Base-by-base conservation (phyloP, 2,888 invertebrate genomes). In the Drosophila incognita region DNA sequence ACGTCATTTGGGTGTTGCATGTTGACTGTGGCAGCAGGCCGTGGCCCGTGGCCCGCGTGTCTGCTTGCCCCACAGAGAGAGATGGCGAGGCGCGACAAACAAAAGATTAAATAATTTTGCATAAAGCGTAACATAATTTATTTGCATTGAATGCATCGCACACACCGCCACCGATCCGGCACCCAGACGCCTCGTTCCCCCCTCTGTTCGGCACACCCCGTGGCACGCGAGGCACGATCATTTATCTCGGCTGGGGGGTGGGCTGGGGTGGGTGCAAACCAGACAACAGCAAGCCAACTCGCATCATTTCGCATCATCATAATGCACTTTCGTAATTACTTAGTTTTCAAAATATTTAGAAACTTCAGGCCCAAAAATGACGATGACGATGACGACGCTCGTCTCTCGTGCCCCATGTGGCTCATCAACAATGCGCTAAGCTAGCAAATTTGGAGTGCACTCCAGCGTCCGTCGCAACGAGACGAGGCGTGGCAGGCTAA, bases 311-410 rank as follows among this genome's bases (percentile, higher is more conserved):
- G 89, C 86, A 90, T 87, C 89, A 89, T 90, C 84, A 89, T 84
- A 90, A 90, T 87, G 83, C 89, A 81, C 84, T 88, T 82, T 82
- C 77, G 90, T 84, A 91, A 92, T 92, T 92, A 91, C 90, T 91
- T 92, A 86, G 91, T 92, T 85, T 92, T 91, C 90, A 88, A 92
- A 87, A 90, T 92, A 92, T 92, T 92, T 91, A 87, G 89, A 91
- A 90, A 85, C 89, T 81, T 75, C 64, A 56, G 52, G 51, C 80
- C 78, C 58, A 76, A 78, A 84, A 84, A 53, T 67, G 46, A 48
- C 31, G 79, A 36, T 35, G 53, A 18, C 76, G 79, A 33, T n/a
- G 51, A n/a, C 76, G 15, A 46, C 27, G 54, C 36, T 21, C 29
- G 11, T 33, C 40, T 60, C 64, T 58, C 40, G 53, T 58, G 31